Evolutionary conservation across 2,888 invertebrate species (phyloP).

Genomic region (Omphaloscelis lunosa): DNA sequence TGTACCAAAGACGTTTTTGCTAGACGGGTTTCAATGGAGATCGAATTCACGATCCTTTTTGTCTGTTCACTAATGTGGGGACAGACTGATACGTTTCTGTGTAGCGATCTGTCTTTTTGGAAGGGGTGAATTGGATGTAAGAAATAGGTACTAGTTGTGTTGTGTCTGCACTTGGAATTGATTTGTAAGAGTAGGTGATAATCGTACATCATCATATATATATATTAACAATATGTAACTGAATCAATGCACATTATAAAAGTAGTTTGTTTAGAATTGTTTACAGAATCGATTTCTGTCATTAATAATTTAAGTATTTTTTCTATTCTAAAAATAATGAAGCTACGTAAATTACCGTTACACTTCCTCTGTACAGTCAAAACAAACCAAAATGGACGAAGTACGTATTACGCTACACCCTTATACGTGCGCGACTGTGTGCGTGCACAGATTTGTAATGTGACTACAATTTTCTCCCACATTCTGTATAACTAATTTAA

Average conservation of each 20-base stretch:
- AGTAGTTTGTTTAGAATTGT: too few relatives aligned
- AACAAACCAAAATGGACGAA: not conserved
- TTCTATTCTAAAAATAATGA: too few relatives aligned
- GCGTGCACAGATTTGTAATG: not conserved
- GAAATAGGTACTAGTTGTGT: not conserved
- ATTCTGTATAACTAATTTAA: not conserved
- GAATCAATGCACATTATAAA: not conserved
- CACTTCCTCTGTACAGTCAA: not conserved
- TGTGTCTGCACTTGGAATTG: not conserved
- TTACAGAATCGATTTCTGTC: too few relatives aligned
- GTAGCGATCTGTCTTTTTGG: constrained; percentile 27
- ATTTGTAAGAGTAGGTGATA: not conserved
- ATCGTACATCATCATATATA: too few relatives aligned
- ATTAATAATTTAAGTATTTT: too few relatives aligned
- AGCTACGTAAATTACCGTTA: too few relatives aligned
- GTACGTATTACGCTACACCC: too few relatives aligned
- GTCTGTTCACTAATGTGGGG: constrained; percentile 39
- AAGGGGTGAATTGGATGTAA: constrained; percentile 11
- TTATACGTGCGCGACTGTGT: not conserved
- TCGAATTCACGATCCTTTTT: constrained; percentile 60
- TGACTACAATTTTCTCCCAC: not conserved
- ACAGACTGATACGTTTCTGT: constrained; percentile 40
- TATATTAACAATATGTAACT: not conserved
- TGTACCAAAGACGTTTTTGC: constrained; percentile 76
- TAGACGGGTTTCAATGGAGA: constrained; percentile 70